phyloP scores from a whole-genome alignment of 2,888 invertebrate genomes.

The Meteorus colon region DNA sequence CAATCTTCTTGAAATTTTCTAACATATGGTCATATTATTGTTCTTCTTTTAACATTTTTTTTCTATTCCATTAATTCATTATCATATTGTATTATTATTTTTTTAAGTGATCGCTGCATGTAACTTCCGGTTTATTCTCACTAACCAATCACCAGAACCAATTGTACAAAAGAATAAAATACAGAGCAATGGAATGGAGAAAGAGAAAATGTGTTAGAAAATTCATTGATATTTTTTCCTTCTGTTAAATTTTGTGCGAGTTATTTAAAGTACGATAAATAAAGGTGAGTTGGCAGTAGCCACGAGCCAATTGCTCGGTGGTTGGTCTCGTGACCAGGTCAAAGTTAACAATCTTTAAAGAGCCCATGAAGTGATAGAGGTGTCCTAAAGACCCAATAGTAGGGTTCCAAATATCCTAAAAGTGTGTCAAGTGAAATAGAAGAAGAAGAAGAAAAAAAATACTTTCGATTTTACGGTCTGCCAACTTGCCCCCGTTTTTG shows the following conservation, averaged over 20 bases:
- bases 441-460: background rate
- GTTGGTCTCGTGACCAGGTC: slow-evolving; percentile 33
- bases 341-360: background rate
- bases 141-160: background rate
- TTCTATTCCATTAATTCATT: background rate
- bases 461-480: slow-evolving; percentile 19
- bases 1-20: slow-evolving; percentile 62
- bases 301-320: slow-evolving; percentile 33
- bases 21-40: slow-evolving; percentile 41
- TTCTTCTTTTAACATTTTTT: slow-evolving; percentile 3
- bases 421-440: slow-evolving; percentile 53
- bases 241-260: background rate
- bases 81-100: slow-evolving; percentile 40
- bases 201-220: background rate
- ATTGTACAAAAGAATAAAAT: background rate
- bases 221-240: background rate
- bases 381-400: slow-evolving; percentile 56
- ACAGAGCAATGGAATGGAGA: background rate
- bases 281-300: background rate
- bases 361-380: slow-evolving; percentile 29
- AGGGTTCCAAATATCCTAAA: slow-evolving; percentile 55
- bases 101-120: background rate
- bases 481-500: slow-evolving; percentile 9
- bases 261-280: background rate
- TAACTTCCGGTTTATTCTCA: slow-evolving; percentile 22